A percentile compares a stretch with the other conserved stretches of the same genome.
phyloP scores from a whole-genome alignment of 1,140 invertebrate species.

The Diorhabda carinulata region DNA sequence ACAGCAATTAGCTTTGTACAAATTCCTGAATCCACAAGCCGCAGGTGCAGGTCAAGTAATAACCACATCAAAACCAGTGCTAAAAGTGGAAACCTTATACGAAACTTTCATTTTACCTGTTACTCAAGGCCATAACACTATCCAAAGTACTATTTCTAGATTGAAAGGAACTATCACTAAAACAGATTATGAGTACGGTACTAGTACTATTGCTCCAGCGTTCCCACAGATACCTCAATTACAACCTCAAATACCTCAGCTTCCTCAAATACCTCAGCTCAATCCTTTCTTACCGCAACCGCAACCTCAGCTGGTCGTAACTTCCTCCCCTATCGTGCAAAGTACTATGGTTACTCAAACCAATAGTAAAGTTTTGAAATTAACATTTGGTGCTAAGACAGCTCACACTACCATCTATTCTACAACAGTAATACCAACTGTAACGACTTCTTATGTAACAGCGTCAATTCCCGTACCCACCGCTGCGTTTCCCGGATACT shows the following conservation, averaged over 20 bases:
- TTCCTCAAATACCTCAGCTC: conserved; percentile 49
- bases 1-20: conserved; percentile 67
- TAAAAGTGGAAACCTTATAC: conserved; percentile 72
- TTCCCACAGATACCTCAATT: conserved; percentile 37
- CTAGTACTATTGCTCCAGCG: conserved; percentile 62
- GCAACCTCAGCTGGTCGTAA: conserved; percentile 70
- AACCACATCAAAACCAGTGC: conserved; percentile 70
- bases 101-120: conserved; percentile 77
- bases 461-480: conserved; percentile 67
- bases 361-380: conserved; percentile 74
- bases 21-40: conserved; percentile 65
- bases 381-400: conserved; percentile 85
- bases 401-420: conserved; percentile 82
- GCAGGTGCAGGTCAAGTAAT: conserved; percentile 63
- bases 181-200: conserved; percentile 70
- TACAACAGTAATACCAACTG: conserved; percentile 78
- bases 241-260: conserved; percentile 40
- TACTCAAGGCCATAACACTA: conserved; percentile 67
- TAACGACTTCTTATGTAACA: conserved; percentile 76
- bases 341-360: conserved; percentile 77
- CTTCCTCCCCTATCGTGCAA: conserved; percentile 75
- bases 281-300: conserved; percentile 49
- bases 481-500: conserved; percentile 66
- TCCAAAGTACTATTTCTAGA: conserved; percentile 69
- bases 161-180: conserved; percentile 62